Evolutionary conservation across 2,113 vertebrate genomes (phyloP), one percentile per base, ranked within the genome.

Genomic region (Hassar affinis): DNA sequence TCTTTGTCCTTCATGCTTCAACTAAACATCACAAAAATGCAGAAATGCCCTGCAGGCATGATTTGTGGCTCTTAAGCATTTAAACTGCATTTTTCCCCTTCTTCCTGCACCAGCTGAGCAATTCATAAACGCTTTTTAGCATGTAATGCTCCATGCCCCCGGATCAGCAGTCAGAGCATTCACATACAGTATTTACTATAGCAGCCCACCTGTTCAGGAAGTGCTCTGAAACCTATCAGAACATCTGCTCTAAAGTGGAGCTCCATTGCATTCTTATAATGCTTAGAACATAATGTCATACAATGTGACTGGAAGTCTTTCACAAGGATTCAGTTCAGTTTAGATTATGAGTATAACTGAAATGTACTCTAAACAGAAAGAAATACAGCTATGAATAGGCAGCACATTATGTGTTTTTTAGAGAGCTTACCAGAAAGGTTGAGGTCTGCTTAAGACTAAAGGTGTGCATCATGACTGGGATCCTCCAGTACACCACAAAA

Each of bases 21-120:
- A 12, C 75, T 69, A 71, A 69, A 71, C 20, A 59, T 84, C 11
- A 35, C 75, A 79, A 79, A 84, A 47, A 84, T 78, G 74, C 61
- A 56, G 17, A 78, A 49, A 78, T 79, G 51, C 81, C 56, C 45
- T 76, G 57, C 56, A 82, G 71, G 38, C 11, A 59, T 76, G 17
- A 82, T 62, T 64, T 17, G 27, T 61, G 22, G 0, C n/a, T 12
- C 45, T 64, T 51, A 54, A 62, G 6, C 2, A 7, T 57, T 57
- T 68, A 69, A 42, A 69, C 11, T 17, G 30, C 47, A 45, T 77
- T 14, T 20, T 74, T 20, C 14, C 12, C 35, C 49, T 11, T 52
- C 49, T 77, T 56, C 52, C 74, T 56, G 1, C 20, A 25, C 51
- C 74, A 56, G 18, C 18, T 77, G 52, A 77, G 7, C 38, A 6